A percentile compares a stretch with the other conserved stretches of the same genome.
These are phyloP conservation scores for Anseranas semipalmata DNA, from an alignment of 2,113 vertebrate species.

Conservation along the genomic window DNA sequence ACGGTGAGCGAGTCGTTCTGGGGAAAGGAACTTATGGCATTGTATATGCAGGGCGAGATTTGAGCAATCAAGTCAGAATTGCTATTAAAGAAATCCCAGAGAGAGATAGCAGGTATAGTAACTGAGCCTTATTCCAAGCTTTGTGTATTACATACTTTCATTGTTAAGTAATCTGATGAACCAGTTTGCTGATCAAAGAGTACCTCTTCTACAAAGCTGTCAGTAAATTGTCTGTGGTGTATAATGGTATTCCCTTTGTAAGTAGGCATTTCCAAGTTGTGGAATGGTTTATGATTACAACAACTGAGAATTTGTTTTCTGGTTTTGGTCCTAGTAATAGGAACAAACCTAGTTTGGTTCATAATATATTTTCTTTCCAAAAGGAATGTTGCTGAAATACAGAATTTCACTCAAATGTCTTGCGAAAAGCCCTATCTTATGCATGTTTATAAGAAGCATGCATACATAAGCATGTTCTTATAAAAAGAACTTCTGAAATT, in stretches of 20 bases:
- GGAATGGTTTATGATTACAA: background rate
- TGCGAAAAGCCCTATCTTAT: background rate
- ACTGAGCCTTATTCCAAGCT: background rate
- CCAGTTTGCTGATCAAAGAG: background rate
- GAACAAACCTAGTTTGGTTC: no score
- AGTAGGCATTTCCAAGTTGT: background rate
- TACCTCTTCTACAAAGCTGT: background rate
- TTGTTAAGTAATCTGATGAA: background rate
- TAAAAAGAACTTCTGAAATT: background rate
- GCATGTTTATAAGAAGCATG: no score
- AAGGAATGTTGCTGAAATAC: background rate
- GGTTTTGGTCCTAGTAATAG: background rate
- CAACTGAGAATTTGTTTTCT: background rate
- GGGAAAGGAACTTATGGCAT: slow-evolving; percentile 96
- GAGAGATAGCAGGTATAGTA: slow-evolving; percentile 92
- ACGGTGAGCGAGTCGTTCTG: slow-evolving; percentile 90
- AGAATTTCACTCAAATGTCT: background rate
- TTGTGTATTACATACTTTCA: background rate
- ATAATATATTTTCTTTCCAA: background rate
- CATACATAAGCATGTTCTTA: background rate
- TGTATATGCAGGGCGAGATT: slow-evolving; percentile 95
- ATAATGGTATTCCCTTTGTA: background rate
- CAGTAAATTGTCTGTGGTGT: background rate
- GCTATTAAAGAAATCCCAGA: slow-evolving; percentile 99
- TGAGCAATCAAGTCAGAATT: slow-evolving; percentile 98